Evolutionary conservation across 2,888 invertebrate genomes (phyloP), one percentile per base, ranked within the genome.

Genomic region (Strigamia maritima): DNA sequence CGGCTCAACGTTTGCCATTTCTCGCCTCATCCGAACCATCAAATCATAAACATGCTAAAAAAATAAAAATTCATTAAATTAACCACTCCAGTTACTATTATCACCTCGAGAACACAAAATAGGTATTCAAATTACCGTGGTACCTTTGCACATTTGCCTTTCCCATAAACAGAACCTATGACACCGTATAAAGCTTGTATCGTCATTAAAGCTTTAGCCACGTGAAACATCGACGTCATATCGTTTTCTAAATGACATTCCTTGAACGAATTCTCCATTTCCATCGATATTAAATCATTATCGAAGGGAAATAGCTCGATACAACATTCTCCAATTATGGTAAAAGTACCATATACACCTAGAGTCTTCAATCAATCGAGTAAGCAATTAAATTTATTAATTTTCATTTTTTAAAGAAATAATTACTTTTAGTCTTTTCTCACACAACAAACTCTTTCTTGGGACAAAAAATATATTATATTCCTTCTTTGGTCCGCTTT

Each of bases 401-500:
- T 35, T 35, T 6, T 35, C n/a, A n/a, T n/a, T 2, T 35, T 35
- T 10, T 8, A 60, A 78, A 16, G 16, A 22, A 40, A 44, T 31
- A n/a, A 81, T 82, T 83, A 88, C 89, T 85, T 89, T 91, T 12
- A 98, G 88, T 83, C 93, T 92, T 83, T 93, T 94, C 84, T 94
- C 92, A 86, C 97, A 97, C 0, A 96, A 87, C 81, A 94, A 90
- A 85, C 94, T 96, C 83, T 91, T 92, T 6, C 94, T 90, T 0
- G 97, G 97, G 4, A 97, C 93, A 85, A 97, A 96, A 84, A 94
- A 92, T 65, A 98, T 87, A 85, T 96, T 94, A 84, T 93, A 96
- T 81, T 94, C 92, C 81, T 89, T 31, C 26, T 38, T 14, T 7
- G 12, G n/a, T 7, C 28, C n/a, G 16, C 35, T 54, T 65, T 24